Conservation (phyloP, 2,797 vertebrate genomes). For the Mus caroli region DNA sequence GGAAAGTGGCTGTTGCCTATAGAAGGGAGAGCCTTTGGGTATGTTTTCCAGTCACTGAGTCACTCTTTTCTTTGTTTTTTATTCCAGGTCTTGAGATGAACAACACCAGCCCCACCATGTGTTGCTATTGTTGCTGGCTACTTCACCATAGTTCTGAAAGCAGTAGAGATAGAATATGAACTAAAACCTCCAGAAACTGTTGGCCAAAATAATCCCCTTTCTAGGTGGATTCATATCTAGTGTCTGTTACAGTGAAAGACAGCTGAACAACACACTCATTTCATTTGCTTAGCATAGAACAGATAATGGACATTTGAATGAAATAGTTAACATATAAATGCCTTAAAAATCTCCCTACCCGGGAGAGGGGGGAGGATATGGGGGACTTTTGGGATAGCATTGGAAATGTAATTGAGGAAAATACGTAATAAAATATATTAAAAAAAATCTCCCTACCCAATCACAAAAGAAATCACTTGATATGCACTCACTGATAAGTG, state of each 20-base stretch:
- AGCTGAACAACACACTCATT: background rate
- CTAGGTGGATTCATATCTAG: background rate
- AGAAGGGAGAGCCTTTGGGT: background rate
- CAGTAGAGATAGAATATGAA: background rate
- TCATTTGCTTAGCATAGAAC: background rate
- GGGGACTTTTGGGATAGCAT: no score
- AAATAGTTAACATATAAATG: constrained; percentile 7
- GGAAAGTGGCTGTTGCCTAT: background rate
- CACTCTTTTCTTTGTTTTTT: background rate
- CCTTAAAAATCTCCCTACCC: background rate
- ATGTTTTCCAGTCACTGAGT: no score
- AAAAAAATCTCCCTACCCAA: background rate
- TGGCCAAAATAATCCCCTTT: background rate
- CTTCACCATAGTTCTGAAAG: background rate
- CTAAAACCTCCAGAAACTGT: background rate
- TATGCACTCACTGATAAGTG: no score
- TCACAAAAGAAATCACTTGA: no score
- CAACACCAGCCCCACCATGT: no score
- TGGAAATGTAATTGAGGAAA: no score
- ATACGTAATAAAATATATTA: no score
- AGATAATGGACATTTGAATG: constrained; percentile 1
- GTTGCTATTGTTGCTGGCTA: background rate
- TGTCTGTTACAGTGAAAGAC: background rate
- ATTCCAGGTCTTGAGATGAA: background rate
- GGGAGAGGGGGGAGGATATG: no score